A percentile compares a stretch with the other conserved stretches of the same genome.
phyloP scores from a whole-genome alignment of 2,888 invertebrate species.

The Hypercompe scribonia region DNA sequence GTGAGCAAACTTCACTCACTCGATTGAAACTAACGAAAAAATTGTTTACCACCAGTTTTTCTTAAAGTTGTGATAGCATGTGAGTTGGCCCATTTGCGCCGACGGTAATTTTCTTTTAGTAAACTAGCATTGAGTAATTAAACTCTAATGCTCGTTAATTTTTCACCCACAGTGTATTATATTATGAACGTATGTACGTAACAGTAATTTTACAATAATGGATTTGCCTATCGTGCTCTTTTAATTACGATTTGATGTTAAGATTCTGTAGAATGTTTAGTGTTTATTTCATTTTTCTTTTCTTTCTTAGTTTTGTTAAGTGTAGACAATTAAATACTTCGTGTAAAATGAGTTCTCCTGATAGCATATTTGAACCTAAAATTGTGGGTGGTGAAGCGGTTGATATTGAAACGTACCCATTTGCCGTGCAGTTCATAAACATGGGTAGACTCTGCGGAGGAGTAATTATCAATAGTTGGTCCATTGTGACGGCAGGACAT shows the following conservation, averaged over 20 bases:
- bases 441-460: constrained; percentile 68
- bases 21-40: no score
- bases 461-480: constrained; percentile 68
- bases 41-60: no score
- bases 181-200: background rate
- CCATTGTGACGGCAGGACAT: constrained; percentile 72
- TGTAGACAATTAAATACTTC: background rate
- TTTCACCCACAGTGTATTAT: background rate
- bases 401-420: constrained; percentile 59
- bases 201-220: background rate
- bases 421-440: constrained; percentile 67
- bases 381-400: constrained; percentile 67
- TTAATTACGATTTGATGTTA: background rate
- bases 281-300: background rate
- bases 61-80: no score
- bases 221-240: background rate
- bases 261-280: background rate
- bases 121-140: background rate
- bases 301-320: background rate
- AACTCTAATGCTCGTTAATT: background rate
- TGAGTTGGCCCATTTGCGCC: background rate
- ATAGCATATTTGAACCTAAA: constrained; percentile 31
- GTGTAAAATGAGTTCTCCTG: background rate
- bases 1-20: no score
- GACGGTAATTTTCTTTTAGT: background rate